Conservation (phyloP, 2,113 vertebrate genomes). For the Merops nubicus region DNA sequence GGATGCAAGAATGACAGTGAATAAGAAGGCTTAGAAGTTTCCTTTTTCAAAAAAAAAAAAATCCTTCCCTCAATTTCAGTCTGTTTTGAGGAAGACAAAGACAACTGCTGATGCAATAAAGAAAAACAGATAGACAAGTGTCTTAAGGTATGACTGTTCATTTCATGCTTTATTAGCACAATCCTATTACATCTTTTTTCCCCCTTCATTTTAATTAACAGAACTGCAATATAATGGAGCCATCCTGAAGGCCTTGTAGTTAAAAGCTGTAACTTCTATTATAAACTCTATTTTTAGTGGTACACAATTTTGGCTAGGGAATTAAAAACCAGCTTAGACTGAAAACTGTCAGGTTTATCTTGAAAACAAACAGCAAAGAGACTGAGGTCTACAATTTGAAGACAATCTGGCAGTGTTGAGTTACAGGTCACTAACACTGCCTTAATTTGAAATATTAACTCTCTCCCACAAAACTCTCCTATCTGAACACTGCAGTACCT, state of each 20-base stretch:
- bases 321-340: neutral
- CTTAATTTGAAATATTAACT: neutral
- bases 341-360: neutral
- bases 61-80: neutral
- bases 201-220: constrained; percentile 52
- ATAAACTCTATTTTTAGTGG: constrained; percentile 6
- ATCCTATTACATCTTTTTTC: neutral
- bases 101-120: constrained; percentile 36
- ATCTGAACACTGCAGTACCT: neutral
- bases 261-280: neutral
- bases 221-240: neutral
- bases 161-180: constrained; percentile 69
- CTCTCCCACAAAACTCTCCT: neutral
- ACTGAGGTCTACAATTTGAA: neutral
- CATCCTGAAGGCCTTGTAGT: neutral
- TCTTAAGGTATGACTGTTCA: constrained; percentile 61
- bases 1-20: neutral
- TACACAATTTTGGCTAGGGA: neutral
- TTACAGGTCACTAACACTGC: neutral
- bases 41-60: neutral
- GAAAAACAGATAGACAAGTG: constrained; percentile 33
- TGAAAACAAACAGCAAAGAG: neutral
- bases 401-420: neutral
- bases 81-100: constrained; percentile 59
- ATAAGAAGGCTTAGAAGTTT: neutral